phyloP scores from a whole-genome alignment of 1,140 invertebrate species.

The Himalopsyche phryganea region DNA sequence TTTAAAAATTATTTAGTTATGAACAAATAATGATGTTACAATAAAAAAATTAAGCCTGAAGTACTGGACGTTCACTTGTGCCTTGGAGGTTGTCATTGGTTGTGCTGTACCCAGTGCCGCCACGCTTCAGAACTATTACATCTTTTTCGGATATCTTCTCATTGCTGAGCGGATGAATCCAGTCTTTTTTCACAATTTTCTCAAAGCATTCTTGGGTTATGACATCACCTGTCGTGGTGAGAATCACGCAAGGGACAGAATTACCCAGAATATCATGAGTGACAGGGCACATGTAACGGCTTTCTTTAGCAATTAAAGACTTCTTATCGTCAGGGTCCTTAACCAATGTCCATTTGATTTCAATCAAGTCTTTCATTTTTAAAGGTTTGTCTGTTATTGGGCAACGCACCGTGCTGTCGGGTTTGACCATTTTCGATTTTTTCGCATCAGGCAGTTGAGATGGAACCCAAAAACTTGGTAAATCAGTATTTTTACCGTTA shows the following conservation, averaged over 20 bases:
- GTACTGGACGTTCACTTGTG: constrained; percentile 79
- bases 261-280: constrained; percentile 95
- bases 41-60: constrained; percentile 79
- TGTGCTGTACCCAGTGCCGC: constrained; percentile 90
- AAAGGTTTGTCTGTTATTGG: constrained; percentile 14
- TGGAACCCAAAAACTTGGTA: constrained; percentile 98
- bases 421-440: constrained; percentile 71
- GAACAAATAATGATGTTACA: too few relatives aligned
- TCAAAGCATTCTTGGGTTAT: constrained; percentile 96
- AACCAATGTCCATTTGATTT: constrained; percentile 90
- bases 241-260: constrained; percentile 87
- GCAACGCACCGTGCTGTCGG: constrained; percentile 54
- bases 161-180: constrained; percentile 91
- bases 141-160: constrained; percentile 88
- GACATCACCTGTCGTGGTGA: constrained; percentile 80
- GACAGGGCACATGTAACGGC: constrained; percentile 89
- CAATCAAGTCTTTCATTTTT: constrained; percentile 84
- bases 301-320: constrained; percentile 74
- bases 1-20: too few relatives aligned
- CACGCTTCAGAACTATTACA: constrained; percentile 88
- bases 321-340: constrained; percentile 82
- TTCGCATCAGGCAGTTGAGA: constrained; percentile 86
- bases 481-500: constrained; percentile 49
- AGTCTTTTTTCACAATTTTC: constrained; percentile 95
- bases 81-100: constrained; percentile 82